Evolutionary conservation across 2,797 vertebrate species (phyloP), one percentile per base, ranked within the genome.

Genomic region (Megaceryle alcyon): DNA sequence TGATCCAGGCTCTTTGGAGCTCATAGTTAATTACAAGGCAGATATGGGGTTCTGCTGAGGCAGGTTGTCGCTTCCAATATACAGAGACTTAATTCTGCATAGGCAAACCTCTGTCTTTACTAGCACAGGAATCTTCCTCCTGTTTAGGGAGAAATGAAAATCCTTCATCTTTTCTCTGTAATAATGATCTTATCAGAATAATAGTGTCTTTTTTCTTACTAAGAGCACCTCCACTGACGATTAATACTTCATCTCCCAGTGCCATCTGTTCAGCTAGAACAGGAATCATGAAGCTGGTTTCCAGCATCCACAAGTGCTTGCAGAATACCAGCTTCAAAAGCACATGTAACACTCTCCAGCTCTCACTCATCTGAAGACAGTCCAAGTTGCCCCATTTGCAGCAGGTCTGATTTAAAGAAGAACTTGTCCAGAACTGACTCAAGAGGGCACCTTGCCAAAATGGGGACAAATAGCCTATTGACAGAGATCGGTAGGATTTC

Each of bases 1-100:
- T 95, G 95, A 95, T 91, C 61, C 33, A 88, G 82, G 81, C 94
- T 95, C 93, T 97, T 82, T 86, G 88, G 73, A 94, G 90, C 59
- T 92, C 86, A 48, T 69, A 73, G 56, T 89, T 93, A 97, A 97
- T 97, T 96, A 95, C 9, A 22, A 95, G 68, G 29, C 75, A 95
- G 86, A 81, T 91, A 63, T 77, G 92, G 89, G 71, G 63, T 95
- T 96, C 94, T 97, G 59, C 83, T 96, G 83, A 94, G 91, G 72
- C 54, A 89, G 44, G 49, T 85, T 84, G 77, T 90, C 29, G 26
- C 63, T 94, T 85, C 68, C 15, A 80, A 71, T 82, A 88, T 29
- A 49, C 23, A 75, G 46, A 59, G 46, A 87, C 71, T 94, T 95
- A 94, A 91, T 86, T 95, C 69, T 96, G 39, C 44, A 60, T 71